These are phyloP conservation scores for Gymnocypris eckloni DNA, from an alignment of 2,797 vertebrate genomes.

Conservation along the genomic window DNA sequence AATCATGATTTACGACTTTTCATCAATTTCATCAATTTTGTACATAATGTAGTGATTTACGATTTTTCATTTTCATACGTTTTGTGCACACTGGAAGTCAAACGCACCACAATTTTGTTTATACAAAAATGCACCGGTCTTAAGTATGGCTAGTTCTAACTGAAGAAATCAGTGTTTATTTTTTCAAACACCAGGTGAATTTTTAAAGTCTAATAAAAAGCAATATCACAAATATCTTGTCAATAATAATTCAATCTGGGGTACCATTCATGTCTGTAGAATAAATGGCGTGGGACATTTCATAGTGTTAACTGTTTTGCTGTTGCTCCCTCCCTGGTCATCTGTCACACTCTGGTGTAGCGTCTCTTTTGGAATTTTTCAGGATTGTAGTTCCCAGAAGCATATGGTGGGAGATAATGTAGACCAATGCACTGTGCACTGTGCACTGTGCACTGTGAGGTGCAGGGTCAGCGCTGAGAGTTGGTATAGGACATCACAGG, in stretches of 20 bases:
- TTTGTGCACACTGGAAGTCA: background rate
- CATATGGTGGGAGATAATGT: conserved; percentile 78
- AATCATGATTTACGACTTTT: too few species aligned
- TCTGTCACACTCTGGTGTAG: conserved; percentile 59
- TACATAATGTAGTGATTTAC: too few species aligned
- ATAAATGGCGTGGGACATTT: background rate
- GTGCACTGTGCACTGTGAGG: conserved; percentile 31
- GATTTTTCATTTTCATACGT: too few species aligned
- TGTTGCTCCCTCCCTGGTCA: conserved; percentile 25
- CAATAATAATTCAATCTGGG: background rate
- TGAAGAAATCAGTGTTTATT: background rate
- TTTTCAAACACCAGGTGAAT: background rate
- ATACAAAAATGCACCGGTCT: background rate
- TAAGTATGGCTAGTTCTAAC: background rate
- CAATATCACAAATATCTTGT: background rate
- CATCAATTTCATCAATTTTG: too few species aligned
- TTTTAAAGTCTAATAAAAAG: background rate
- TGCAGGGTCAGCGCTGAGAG: conserved; percentile 11
- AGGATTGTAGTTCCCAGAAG: conserved; percentile 65
- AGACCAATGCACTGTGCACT: conserved; percentile 60
- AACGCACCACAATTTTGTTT: too few species aligned
- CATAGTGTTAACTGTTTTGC: background rate
- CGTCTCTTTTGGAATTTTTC: conserved; percentile 54
- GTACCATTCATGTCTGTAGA: background rate
- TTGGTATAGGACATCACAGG: conserved; percentile 15